Evolutionary conservation across 1,140 invertebrate species (phyloP), one percentile per base, ranked within the genome.

Genomic region (Heliothis subflexa): DNA sequence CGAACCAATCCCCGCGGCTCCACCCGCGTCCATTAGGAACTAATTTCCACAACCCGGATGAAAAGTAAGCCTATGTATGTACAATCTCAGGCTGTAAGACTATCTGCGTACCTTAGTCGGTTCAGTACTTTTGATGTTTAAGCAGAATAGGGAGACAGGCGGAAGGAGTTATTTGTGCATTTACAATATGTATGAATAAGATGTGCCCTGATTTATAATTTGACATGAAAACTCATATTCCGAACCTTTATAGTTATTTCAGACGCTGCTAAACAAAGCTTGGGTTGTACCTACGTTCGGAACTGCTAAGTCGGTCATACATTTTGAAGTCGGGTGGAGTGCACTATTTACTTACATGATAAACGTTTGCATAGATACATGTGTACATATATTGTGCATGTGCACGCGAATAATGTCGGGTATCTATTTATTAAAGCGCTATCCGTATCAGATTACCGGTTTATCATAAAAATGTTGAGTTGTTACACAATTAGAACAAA

Each of bases 401-500:
- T 62, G 33, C 61, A 4, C 13, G 33, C 7, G 40, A 14, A 16
- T 3, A 33, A 28, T 1, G 13, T 21, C 18, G 25, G 25, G 40
- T 64, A 64, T 12, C 45, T 68, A 68, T 68, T 33, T 66, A 66
- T 50, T 68, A 49, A 68, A 68, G 11, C 33, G 2, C 4, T 28
- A 62, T 68, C 47, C 18, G 14, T 52, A 68, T 68, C 64, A 28
- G 45, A 68, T 66, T 68, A 68, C 64, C 47, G 14, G 64, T 12
- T 52, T 50, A 68, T 68, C 64, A 49, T 25, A 50, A 50, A 64
- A 64, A 64, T 18, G n/a, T 18, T 64, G 59, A 49, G n/a, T 11
- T 66, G 18, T 66, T 49, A 49, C 62, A 66, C 16, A 49, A 66
- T 66, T 66, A 49, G 40, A 66, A 64, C 28, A 64, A 64, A 64